phyloP scores from a whole-genome alignment of 2,113 vertebrate species.

The Neoarius graeffei region DNA sequence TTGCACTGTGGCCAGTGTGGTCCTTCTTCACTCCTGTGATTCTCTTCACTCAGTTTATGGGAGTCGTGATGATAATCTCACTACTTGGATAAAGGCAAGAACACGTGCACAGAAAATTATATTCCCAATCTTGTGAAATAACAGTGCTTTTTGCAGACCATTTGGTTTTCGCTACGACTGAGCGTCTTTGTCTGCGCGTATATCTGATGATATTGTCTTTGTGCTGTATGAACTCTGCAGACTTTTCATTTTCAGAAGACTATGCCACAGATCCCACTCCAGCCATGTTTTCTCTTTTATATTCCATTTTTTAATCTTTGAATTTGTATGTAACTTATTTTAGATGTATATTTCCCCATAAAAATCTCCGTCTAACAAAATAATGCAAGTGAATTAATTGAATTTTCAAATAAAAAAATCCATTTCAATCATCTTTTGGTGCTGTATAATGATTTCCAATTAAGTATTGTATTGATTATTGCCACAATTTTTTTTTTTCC shows the following conservation, averaged over 20 bases:
- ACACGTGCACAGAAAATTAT: neutral
- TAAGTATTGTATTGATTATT: neutral
- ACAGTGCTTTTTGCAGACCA: neutral
- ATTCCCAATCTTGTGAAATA: neutral
- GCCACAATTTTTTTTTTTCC: neutral
- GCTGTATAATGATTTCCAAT: neutral
- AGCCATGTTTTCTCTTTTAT: neutral
- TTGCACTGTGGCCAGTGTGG: slow-evolving; percentile 92
- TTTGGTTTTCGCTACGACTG: neutral
- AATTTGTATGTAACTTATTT: slow-evolving; percentile 7
- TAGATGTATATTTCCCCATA: neutral
- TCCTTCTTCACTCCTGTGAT: slow-evolving; percentile 90
- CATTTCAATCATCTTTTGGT: neutral
- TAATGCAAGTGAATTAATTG: neutral
- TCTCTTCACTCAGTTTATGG: slow-evolving; percentile 96
- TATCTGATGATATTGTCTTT: neutral
- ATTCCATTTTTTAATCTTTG: neutral
- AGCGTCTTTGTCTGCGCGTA: neutral
- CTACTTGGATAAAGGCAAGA: slow-evolving; percentile 79
- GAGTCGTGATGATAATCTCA: slow-evolving; percentile 90
- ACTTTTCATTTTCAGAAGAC: neutral
- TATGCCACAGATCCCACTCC: too few relatives aligned
- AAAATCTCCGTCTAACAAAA: neutral
- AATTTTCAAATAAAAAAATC: slow-evolving; percentile 15
- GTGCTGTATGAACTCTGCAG: neutral